Conservation (phyloP, 2,113 vertebrate genomes). For the Notechis scutatus region DNA sequence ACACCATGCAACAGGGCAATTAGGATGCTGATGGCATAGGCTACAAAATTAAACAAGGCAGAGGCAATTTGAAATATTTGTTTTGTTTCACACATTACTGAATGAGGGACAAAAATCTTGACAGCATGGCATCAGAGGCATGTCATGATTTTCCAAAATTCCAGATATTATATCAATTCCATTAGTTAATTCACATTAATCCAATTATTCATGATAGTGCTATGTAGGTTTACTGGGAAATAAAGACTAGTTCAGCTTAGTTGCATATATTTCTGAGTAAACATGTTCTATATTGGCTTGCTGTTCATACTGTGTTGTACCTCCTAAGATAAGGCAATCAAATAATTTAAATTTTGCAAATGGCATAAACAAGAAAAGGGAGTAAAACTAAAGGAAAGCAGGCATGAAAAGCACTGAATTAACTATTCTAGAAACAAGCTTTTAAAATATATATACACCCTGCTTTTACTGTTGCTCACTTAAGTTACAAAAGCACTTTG, state of each 20-base stretch:
- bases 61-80: background rate
- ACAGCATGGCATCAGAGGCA: background rate
- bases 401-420: accelerated
- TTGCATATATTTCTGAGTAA: background rate
- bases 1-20: slow-evolving; percentile 57
- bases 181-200: background rate
- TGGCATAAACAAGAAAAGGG: background rate
- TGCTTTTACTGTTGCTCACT: background rate
- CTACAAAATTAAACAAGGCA: slow-evolving; percentile 45
- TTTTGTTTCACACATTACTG: background rate
- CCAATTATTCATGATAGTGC: background rate
- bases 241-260: background rate
- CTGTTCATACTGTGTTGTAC: background rate
- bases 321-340: background rate
- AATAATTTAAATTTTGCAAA: background rate
- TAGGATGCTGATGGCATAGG: slow-evolving; percentile 36
- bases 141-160: background rate
- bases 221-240: background rate
- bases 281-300: background rate
- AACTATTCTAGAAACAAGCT: background rate
- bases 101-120: background rate
- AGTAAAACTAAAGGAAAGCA: background rate
- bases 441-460: background rate
- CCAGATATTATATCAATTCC: background rate
- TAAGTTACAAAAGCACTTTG: background rate